Conservation (phyloP, 1,140 invertebrate genomes). For the Doryteuthis pealeii region DNA sequence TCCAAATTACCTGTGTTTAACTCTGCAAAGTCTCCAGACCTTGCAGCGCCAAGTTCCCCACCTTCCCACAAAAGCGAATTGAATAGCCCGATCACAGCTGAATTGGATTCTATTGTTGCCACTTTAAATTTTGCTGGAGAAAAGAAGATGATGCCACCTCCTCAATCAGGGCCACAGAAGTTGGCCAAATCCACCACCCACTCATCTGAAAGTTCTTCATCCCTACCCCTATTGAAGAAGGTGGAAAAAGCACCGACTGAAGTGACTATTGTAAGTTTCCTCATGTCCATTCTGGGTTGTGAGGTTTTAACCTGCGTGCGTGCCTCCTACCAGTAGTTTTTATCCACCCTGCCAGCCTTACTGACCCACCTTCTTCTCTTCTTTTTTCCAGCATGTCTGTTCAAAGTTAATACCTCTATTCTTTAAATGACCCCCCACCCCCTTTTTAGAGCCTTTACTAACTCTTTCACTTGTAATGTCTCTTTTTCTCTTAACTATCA, state of each 20-base stretch:
- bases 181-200: background rate
- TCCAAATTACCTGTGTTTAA: background rate
- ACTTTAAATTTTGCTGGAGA: background rate
- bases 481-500: too few species aligned
- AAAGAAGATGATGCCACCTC: background rate
- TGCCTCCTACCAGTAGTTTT: too few species aligned
- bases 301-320: background rate
- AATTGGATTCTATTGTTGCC: constrained; percentile 1
- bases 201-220: background rate
- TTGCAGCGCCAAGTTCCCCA: background rate
- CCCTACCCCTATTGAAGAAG: background rate
- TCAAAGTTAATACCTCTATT: too few species aligned
- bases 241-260: background rate
- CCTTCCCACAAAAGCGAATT: background rate
- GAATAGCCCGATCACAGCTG: background rate
- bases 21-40: background rate
- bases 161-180: background rate
- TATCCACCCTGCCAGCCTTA: too few species aligned
- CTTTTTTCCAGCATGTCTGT: too few species aligned
- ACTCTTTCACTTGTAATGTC: too few species aligned
- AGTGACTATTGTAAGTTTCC: background rate
- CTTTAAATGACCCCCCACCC: too few species aligned
- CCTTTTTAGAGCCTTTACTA: too few species aligned
- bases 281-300: constrained; percentile 6
- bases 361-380: too few species aligned